Evolutionary conservation across 1,140 invertebrate genomes (phyloP).

Genomic region (Caenorhabditis remanei): DNA sequence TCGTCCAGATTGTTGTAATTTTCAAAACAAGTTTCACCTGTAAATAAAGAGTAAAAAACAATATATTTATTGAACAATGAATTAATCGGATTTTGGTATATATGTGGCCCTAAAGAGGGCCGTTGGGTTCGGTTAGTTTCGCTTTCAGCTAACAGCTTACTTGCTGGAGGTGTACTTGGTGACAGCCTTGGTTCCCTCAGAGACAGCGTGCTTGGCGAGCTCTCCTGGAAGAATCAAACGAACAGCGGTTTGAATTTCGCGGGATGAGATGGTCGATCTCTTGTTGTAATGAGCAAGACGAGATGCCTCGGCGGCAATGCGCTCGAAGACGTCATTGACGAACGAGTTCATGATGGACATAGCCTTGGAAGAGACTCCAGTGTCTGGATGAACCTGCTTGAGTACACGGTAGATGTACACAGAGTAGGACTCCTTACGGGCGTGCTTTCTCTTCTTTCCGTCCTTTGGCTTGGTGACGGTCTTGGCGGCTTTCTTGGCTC

Average conservation of each 20-base stretch:
- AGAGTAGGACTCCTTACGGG: slow-evolving; percentile 77
- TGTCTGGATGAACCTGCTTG: slow-evolving; percentile 79
- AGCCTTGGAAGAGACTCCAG: slow-evolving; percentile 81
- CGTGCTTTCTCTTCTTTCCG: slow-evolving; percentile 79
- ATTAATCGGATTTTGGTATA: neutral
- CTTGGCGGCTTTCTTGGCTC: slow-evolving; percentile 80
- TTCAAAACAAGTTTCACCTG: too few species aligned
- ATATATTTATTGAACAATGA: neutral
- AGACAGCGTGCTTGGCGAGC: slow-evolving; percentile 66
- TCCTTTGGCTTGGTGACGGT: slow-evolving; percentile 79
- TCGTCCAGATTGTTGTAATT: too few species aligned
- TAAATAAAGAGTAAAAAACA: too few species aligned
- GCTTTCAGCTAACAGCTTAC: slow-evolving; percentile 50
- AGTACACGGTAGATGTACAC: slow-evolving; percentile 73
- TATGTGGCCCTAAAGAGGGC: slow-evolving; percentile 33
- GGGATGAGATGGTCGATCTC: slow-evolving; percentile 80
- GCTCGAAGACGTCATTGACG: slow-evolving; percentile 83
- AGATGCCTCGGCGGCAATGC: slow-evolving; percentile 83
- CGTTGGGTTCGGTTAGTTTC: slow-evolving; percentile 6
- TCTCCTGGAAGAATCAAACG: slow-evolving; percentile 78
- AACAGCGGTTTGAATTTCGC: slow-evolving; percentile 79
- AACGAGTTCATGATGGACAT: slow-evolving; percentile 84
- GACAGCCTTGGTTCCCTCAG: slow-evolving; percentile 65
- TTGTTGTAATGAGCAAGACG: slow-evolving; percentile 85
- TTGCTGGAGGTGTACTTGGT: slow-evolving; percentile 67